Base-by-base conservation (phyloP, 2,888 invertebrate genomes). In the Latheticus oryzae region DNA sequence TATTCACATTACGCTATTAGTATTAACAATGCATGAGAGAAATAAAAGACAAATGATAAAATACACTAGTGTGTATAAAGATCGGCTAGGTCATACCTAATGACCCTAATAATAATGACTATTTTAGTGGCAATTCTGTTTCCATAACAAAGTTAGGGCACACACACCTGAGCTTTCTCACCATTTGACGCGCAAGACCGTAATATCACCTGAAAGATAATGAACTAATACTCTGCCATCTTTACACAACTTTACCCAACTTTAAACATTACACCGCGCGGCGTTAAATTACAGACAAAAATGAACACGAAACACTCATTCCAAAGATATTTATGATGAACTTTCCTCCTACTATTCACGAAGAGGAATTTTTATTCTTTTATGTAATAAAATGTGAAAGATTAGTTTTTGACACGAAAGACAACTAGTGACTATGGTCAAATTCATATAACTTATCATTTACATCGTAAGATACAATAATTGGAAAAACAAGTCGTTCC, bases 131-230 rank as follows among this genome's bases (percentile, higher is more conserved):
- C 74, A 75, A 74, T 75, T 74, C 66, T 74, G 76, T 75, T 75
- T 75, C 75, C 74, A 74, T 74, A 76, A 76, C 73, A 75, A 76
- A 76, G 74, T 75, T 76, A 73, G 73, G 70, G 70, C 65, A 61
- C 55, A 63, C 52, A 69, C 76, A 75, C 72, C 74, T 75, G 75
- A 68, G 38, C 63, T 45, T 73, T 73, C 73, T 72, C 75, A 74
- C 71, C 63, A 66, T 73, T 71, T 61, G 56, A 65, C 60, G 67
- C 66, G 66, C 64, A 65, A 64, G 53, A 58, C 70, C 63, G 61
- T 67, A 73, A 73, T 73, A 73, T 72, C 69, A 71, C 70, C 72
- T 64, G 65, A 61, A 64, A 67, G 70, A 73, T 71, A 71, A 72
- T 71, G 68, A 65, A 66, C 68, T 62, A 62, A 64, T 60, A 53